Percentiles rank a stretch among this genome's conserved stretches.
Conservation (phyloP, 1,140 invertebrate species). For the Drosophila ohnishii region DNA sequence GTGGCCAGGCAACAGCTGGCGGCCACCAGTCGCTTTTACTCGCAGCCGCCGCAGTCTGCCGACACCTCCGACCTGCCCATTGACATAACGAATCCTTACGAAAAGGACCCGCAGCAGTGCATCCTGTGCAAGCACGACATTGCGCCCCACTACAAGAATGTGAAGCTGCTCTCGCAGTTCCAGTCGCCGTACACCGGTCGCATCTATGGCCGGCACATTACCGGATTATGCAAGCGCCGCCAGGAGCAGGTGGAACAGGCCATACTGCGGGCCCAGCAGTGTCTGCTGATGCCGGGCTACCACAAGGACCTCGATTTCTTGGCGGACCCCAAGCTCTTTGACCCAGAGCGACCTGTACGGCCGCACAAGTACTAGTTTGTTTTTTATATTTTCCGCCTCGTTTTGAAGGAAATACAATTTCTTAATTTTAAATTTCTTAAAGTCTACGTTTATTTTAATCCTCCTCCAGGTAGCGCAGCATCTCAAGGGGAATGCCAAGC, state of each 20-base stretch:
- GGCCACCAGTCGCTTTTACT: constrained; percentile 31
- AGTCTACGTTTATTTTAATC: constrained; percentile 39
- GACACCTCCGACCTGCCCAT: constrained; percentile 84
- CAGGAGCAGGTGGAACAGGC: constrained; percentile 88
- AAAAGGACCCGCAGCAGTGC: constrained; percentile 89
- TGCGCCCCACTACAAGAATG: constrained; percentile 95
- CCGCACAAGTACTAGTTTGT: constrained; percentile 89
- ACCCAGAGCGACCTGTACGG: constrained; percentile 91
- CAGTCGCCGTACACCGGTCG: constrained; percentile 96
- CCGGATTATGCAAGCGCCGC: constrained; percentile 90
- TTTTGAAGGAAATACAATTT: constrained; percentile 59
- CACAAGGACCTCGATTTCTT: constrained; percentile 90
- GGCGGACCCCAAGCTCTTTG: constrained; percentile 93
- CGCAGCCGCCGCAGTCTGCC: constrained; percentile 14
- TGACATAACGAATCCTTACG: constrained; percentile 92
- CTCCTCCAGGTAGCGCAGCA: constrained; percentile 62
- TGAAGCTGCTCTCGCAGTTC: constrained; percentile 95
- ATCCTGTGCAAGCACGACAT: constrained; percentile 95
- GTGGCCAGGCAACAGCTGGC: constrained; percentile 20
- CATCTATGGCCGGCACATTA: constrained; percentile 96
- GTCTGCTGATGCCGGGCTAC: constrained; percentile 90
- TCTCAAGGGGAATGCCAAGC: constrained; percentile 54
- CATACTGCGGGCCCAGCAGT: constrained; percentile 88
- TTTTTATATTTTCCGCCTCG: constrained; percentile 36
- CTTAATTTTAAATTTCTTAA: constrained; percentile 21